Conservation (phyloP, 1,140 invertebrate species). For the Hypothenemus hampei region DNA sequence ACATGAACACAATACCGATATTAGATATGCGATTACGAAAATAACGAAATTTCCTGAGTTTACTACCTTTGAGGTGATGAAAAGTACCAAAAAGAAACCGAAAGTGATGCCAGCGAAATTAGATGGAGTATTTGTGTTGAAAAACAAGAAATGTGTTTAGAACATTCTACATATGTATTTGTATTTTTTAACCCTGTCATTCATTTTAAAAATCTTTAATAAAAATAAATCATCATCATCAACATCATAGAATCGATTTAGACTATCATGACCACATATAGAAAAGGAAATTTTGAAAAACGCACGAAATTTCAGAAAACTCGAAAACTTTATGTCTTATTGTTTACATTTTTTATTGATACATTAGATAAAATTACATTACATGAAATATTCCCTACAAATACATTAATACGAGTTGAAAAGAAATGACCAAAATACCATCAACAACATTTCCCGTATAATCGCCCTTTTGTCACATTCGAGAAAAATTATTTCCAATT, state of each 20-base stretch:
- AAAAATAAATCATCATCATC: too few relatives aligned
- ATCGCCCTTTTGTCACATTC: too few relatives aligned
- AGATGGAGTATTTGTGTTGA: slow-evolving; percentile 41
- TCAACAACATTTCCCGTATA: too few relatives aligned
- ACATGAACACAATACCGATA: slow-evolving; percentile 10
- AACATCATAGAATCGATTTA: too few relatives aligned
- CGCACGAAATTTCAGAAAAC: too few relatives aligned
- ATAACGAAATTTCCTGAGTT: slow-evolving; percentile 37
- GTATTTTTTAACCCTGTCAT: not conserved
- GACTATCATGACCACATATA: too few relatives aligned
- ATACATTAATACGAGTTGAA: slow-evolving; percentile 5
- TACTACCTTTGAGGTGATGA: slow-evolving; percentile 40
- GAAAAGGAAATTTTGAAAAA: too few relatives aligned
- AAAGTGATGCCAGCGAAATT: slow-evolving; percentile 31
- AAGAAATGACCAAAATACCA: slow-evolving; percentile 7
- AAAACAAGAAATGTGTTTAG: slow-evolving; percentile 25
- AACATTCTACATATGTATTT: too few relatives aligned
- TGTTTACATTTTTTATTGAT: too few relatives aligned
- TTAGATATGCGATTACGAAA: slow-evolving; percentile 37
- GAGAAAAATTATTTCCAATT: too few relatives aligned
- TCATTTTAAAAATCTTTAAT: not conserved
- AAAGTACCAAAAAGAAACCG: slow-evolving; percentile 35
- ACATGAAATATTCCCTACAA: slow-evolving; percentile 19
- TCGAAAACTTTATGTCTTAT: too few relatives aligned
- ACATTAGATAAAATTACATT: slow-evolving; percentile 13